Evolutionary conservation across 2,113 vertebrate species (phyloP).

Genomic region (Euleptes europaea): DNA sequence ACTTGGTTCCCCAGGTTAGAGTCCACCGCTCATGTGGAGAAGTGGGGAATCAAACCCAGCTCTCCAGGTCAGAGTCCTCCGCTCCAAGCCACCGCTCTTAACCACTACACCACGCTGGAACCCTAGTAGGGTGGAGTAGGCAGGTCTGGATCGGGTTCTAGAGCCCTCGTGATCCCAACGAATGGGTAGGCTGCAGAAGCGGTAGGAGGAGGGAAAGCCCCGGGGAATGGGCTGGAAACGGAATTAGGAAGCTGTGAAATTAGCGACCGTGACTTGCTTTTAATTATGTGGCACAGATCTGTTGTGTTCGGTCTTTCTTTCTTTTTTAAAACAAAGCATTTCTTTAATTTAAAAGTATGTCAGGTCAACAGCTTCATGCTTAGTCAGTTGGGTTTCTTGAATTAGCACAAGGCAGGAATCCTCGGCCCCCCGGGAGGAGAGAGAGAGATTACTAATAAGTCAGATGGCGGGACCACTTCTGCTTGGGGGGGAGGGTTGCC

Average conservation of each 20-base stretch:
- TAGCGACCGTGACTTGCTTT: not conserved
- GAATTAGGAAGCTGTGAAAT: not conserved
- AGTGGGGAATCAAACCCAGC: too few species aligned
- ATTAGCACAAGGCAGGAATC: not conserved
- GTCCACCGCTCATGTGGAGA: too few species aligned
- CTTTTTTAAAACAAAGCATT: not conserved
- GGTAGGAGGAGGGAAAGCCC: too few species aligned
- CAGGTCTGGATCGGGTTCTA: not conserved
- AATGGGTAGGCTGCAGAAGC: not conserved
- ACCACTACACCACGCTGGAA: too few species aligned
- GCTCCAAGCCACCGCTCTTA: too few species aligned
- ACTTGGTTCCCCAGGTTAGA: too few species aligned
- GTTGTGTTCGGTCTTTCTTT: too few species aligned
- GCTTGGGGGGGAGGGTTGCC: not conserved
- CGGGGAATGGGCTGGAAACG: not conserved
- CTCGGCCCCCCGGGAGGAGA: not conserved
- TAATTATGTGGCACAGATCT: not conserved
- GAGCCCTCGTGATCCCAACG: not conserved
- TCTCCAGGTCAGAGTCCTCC: too few species aligned
- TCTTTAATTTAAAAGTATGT: slow-evolving; percentile 10
- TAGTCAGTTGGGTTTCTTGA: not conserved
- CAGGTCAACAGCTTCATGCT: not conserved
- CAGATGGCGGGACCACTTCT: not conserved
- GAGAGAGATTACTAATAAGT: not conserved
- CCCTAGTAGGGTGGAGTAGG: not conserved